Evolutionary conservation across 2,888 invertebrate genomes (phyloP).

Genomic region (Coelogynopora nodosa): DNA sequence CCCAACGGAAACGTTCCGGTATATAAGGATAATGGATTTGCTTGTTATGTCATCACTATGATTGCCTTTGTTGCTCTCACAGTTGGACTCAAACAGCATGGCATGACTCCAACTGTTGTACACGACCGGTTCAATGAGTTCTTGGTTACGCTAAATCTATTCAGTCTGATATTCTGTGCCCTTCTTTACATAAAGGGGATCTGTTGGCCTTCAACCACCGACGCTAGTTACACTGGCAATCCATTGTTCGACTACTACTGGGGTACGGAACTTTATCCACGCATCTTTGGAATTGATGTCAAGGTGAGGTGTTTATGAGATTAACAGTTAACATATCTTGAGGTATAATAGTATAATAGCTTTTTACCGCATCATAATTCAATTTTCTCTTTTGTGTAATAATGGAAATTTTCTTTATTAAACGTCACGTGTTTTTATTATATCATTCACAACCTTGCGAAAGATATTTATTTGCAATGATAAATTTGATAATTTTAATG

Average conservation of each 20-base stretch:
- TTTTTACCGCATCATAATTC: too few relatives aligned
- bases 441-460: too few relatives aligned
- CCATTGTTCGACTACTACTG: constrained; percentile 66
- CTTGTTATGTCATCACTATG: constrained; percentile 63
- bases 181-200: constrained; percentile 61
- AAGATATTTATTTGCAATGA: too few relatives aligned
- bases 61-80: constrained; percentile 56
- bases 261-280: constrained; percentile 66
- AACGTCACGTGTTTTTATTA: too few relatives aligned
- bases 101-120: constrained; percentile 58
- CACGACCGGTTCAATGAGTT: constrained; percentile 64
- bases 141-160: constrained; percentile 61
- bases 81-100: constrained; percentile 54
- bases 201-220: constrained; percentile 56
- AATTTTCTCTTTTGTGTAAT: too few relatives aligned
- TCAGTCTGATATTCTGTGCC: constrained; percentile 62
- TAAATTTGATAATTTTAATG: too few relatives aligned
- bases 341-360: too few relatives aligned
- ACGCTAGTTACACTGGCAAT: constrained; percentile 60
- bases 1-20: constrained; percentile 63
- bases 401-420: too few relatives aligned
- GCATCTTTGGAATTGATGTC: constrained; percentile 62
- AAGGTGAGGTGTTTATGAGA: constrained; percentile 52
- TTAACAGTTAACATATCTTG: too few relatives aligned
- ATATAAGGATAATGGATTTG: constrained; percentile 64